Base-by-base conservation (phyloP, 2,888 invertebrate species). In the Lepetodrilus schrolli region DNA sequence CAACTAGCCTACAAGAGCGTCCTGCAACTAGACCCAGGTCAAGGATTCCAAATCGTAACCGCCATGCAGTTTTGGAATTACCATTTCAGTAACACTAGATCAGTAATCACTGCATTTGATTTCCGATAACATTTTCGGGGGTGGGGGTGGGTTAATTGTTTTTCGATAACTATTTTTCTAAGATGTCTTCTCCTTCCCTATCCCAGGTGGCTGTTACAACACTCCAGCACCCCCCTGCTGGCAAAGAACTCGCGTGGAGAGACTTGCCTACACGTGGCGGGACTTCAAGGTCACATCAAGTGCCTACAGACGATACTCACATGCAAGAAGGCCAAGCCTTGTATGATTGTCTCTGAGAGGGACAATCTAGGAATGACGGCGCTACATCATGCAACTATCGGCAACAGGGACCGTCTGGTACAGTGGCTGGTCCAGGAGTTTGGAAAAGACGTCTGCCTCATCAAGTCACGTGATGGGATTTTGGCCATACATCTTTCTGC, bases 401-500 rank as follows among this genome's bases (percentile, higher is more conserved):
- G 76, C 5, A 78, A 70, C 58, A 69, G 75, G 13, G 70, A 76
- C 7, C 50, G 49, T 10, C 70, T 77, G 10, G 79, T 78, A 20
- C 34, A 37, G 17, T 82, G 80, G 80, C 73, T 82, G 38, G 74
- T 73, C 13, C 66, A 76, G 37, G 72, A 73, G 13, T 82, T 78
- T 47, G 80, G 82, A 1, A 73, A 72, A 43, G 78, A 77, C 21
- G 50, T 82, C 26, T 74, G 76, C 47, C 70, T 77, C 38, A 70
- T 75, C 20, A 75, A 74, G 50, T 78, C 80, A 36, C 49, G 73
- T 17, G 72, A 75, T 23, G 82, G 80, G 0, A 74, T 79, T 10
- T 72, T 75, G 7, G 78, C 79, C 21, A 73, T 82, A 0, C 82
- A 82, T 51, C 74, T 81, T 10, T 77, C 80, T 8, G 77, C 82